These are phyloP conservation scores for Triplophysa rosa DNA, from an alignment of 2,113 vertebrate species.

Conservation along the genomic window DNA sequence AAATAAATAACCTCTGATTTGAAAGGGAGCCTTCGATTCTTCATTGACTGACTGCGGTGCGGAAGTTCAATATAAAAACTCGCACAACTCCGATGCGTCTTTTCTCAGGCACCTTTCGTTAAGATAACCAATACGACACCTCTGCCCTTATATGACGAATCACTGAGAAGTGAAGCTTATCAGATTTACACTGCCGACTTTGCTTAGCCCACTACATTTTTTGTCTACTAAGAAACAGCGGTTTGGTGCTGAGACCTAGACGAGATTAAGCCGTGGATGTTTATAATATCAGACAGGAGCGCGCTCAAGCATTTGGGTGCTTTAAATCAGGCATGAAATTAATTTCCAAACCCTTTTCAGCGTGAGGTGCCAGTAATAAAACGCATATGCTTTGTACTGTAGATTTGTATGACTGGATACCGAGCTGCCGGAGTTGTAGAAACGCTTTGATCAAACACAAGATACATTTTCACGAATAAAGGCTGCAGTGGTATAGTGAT, in stretches of 20 bases:
- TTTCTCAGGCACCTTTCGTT: constrained; percentile 7
- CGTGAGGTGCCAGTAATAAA: constrained; percentile 58
- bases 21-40: not conserved
- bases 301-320: constrained; percentile 57
- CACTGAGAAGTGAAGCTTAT: constrained; percentile 28
- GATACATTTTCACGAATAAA: constrained; percentile 31
- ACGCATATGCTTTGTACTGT: constrained; percentile 53
- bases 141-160: constrained; percentile 50
- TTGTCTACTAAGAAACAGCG: constrained; percentile 47
- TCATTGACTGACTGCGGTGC: constrained; percentile 22
- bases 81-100: constrained; percentile 14
- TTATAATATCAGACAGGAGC: constrained; percentile 65
- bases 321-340: constrained; percentile 74
- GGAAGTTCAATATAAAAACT: not conserved
- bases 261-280: constrained; percentile 62
- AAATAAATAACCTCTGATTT: constrained; percentile 26
- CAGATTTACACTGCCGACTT: constrained; percentile 38
- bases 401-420: constrained; percentile 53
- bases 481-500: not conserved
- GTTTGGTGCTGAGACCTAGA: constrained; percentile 37
- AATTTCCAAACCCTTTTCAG: constrained; percentile 64
- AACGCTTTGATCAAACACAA: constrained; percentile 40
- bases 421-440: constrained; percentile 33
- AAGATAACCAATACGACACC: constrained; percentile 4
- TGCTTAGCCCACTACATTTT: constrained; percentile 39